Evolutionary conservation across 1,140 invertebrate species (phyloP).

Genomic region (Phocides pigmalion): DNA sequence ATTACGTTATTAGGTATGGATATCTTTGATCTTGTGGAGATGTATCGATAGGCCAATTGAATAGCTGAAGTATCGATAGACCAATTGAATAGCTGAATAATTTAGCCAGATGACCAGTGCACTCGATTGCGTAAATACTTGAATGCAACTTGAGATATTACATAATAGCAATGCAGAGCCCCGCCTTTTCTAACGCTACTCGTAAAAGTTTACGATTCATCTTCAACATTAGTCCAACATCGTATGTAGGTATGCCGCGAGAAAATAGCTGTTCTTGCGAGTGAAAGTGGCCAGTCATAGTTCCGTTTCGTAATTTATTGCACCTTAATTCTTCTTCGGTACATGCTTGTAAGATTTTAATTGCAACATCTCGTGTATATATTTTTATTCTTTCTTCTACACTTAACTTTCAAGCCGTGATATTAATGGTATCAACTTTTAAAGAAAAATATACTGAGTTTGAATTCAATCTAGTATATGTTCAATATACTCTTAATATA

Average conservation of each 20-base stretch:
- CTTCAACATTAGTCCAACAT: slow-evolving; percentile 49
- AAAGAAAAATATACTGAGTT: background rate
- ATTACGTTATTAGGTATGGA: background rate
- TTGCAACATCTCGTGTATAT: slow-evolving; percentile 21
- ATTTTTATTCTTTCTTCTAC: background rate
- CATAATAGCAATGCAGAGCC: slow-evolving; percentile 35
- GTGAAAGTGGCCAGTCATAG: slow-evolving; percentile 74
- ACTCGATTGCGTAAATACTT: slow-evolving; percentile 21
- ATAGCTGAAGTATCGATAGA: slow-evolving; percentile 3
- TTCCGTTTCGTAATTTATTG: slow-evolving; percentile 63
- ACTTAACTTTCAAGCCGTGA: background rate
- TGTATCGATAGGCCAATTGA: slow-evolving; percentile 3
- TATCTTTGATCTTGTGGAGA: slow-evolving; percentile 12
- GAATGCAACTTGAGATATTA: slow-evolving; percentile 33
- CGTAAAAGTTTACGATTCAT: slow-evolving; percentile 67
- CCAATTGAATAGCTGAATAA: background rate
- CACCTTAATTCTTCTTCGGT: slow-evolving; percentile 41
- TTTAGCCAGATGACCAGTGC: slow-evolving; percentile 6
- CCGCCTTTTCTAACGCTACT: slow-evolving; percentile 37
- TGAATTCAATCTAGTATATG: background rate
- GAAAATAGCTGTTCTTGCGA: slow-evolving; percentile 70
- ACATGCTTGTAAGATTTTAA: slow-evolving; percentile 25
- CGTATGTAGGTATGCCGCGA: slow-evolving; percentile 58
- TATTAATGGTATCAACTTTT: background rate
- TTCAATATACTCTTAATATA: background rate